Evolutionary conservation across 1,140 invertebrate genomes (phyloP).

Genomic region (Drosophila tsacasi): DNA sequence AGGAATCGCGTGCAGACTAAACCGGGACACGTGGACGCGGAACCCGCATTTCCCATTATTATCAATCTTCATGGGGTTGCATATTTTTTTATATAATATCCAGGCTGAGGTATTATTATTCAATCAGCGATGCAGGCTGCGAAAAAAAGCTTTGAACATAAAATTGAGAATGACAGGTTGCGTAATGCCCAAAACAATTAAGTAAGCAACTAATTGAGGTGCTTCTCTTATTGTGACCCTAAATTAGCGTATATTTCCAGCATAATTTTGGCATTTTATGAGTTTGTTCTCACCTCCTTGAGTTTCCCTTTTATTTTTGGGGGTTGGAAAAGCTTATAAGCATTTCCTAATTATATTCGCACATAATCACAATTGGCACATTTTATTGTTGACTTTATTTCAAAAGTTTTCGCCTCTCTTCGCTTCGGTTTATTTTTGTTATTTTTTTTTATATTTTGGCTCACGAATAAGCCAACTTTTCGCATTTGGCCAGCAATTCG

Average conservation of each 20-base stretch:
- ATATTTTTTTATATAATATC: constrained; percentile 50
- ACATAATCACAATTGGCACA: constrained; percentile 73
- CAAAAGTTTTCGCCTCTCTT: constrained; percentile 34
- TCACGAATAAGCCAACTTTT: constrained; percentile 52
- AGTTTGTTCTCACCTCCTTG: not conserved
- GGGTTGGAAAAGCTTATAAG: constrained; percentile 4
- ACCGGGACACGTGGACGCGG: constrained; percentile 62
- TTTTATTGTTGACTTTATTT: constrained; percentile 76
- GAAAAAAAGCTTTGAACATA: constrained; percentile 1
- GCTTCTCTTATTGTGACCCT: not conserved
- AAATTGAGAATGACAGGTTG: not conserved
- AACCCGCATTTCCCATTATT: constrained; percentile 13
- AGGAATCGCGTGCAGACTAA: constrained; percentile 66
- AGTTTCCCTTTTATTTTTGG: not conserved
- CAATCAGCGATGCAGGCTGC: constrained; percentile 51
- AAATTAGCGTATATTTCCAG: constrained; percentile 18
- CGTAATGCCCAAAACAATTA: constrained; percentile 41
- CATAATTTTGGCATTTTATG: constrained; percentile 55
- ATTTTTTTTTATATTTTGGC: constrained; percentile 45
- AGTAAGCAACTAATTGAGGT: constrained; percentile 46
- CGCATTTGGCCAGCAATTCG: constrained; percentile 57
- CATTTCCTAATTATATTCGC: constrained; percentile 68
- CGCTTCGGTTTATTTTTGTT: constrained; percentile 11
- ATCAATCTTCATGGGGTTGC: constrained; percentile 3
- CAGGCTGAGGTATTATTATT: constrained; percentile 52